Conservation (phyloP, 35 echinoderm and acorn worm species). For the Stichopus chloronotus region DNA sequence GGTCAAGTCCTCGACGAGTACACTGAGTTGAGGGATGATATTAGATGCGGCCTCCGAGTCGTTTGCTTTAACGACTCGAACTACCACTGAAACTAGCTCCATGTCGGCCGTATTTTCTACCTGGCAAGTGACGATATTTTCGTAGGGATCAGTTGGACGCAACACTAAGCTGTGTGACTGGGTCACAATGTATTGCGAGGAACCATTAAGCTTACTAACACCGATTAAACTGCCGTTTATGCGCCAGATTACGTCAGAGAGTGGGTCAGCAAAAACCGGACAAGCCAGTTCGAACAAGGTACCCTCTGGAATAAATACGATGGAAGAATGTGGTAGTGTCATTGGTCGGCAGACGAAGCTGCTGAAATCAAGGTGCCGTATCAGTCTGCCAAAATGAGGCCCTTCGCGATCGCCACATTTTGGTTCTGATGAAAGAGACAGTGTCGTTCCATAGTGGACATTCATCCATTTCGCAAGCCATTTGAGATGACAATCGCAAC, state of each 20-base stretch:
- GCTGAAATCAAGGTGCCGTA: neutral
- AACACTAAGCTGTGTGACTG: conserved; percentile 22
- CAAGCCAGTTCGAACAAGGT: neutral
- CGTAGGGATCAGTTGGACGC: neutral
- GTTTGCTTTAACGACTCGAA: conserved; percentile 12
- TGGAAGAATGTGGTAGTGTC: neutral
- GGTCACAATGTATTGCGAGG: neutral
- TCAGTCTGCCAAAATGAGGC: neutral
- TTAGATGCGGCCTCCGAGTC: neutral
- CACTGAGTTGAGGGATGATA: neutral
- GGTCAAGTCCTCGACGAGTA: neutral
- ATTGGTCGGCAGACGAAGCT: neutral
- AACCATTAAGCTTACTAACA: neutral
- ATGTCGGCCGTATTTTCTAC: neutral
- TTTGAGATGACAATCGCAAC: conserved; percentile 26
- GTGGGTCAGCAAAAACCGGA: conserved; percentile 24
- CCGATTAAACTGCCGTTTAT: neutral
- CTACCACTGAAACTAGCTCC: neutral
- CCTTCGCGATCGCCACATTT: neutral
- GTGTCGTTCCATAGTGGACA: neutral
- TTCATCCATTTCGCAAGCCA: conserved; percentile 20
- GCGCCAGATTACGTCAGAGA: neutral
- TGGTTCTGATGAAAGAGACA: neutral
- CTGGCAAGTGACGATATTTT: neutral
- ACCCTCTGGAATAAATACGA: neutral